A percentile compares a stretch with the other conserved stretches of the same genome.
These are phyloP conservation scores for Phaenicophaeus curvirostris DNA, from an alignment of 2,797 vertebrate species.

Conservation along the genomic window DNA sequence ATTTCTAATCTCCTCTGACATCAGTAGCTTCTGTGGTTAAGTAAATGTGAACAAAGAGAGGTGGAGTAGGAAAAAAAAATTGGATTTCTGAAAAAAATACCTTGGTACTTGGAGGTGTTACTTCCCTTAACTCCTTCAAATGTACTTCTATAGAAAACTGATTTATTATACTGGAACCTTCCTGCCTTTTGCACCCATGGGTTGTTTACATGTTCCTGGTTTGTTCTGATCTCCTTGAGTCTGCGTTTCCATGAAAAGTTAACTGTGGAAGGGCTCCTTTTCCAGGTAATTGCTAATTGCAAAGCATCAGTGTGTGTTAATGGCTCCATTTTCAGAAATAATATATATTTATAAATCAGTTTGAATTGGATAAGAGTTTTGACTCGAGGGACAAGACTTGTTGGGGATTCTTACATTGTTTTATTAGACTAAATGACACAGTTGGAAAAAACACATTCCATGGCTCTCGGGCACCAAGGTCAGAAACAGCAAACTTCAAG, in stretches of 20 bases:
- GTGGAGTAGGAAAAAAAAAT: background rate
- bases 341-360: background rate
- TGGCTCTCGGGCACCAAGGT: background rate
- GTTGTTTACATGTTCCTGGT: background rate
- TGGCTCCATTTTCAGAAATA: background rate
- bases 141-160: background rate
- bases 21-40: background rate
- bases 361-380: background rate
- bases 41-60: background rate
- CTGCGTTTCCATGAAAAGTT: background rate
- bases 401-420: background rate
- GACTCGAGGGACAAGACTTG: background rate
- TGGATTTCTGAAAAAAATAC: background rate
- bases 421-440: background rate
- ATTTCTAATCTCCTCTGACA: background rate
- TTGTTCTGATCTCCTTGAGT: background rate
- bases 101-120: background rate
- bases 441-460: background rate
- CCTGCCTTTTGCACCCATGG: background rate
- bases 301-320: background rate
- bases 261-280: background rate
- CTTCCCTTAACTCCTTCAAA: background rate
- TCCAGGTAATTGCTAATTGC: background rate
- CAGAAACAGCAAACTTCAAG: conserved; percentile 11
- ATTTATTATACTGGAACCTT: background rate